Evolutionary conservation across 2,888 invertebrate species (phyloP), one percentile per base, ranked within the genome.

Genomic region (Selenia dentaria): DNA sequence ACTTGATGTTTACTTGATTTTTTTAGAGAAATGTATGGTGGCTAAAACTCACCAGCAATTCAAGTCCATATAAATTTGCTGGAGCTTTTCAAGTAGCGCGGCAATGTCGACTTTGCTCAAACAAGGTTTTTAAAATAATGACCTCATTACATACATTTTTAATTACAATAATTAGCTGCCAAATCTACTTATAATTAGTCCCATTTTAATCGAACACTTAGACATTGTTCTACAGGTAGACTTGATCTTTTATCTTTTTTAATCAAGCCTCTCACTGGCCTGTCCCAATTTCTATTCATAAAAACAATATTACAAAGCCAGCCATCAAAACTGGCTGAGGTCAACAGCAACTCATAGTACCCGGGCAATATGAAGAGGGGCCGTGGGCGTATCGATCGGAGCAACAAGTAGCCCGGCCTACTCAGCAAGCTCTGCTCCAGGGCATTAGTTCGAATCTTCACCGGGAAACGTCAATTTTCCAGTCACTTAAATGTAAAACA

Each of bases 391-490:
- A 80, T 80, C 76, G 78, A 79, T 74, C 59, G 59, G 36, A 66
- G 80, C 81, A 81, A 80, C 81, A 79, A 79, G 81, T 81, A 67
- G 62, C 60, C 51, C 52, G 56, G 54, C 48, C 55, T 46, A 47
- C 41, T 41, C 36, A 33, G 41, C 47, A 37, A 47, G 37, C 37
- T 39, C 12, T 18, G 36, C 26, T 47, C 39, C 46, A 41, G 37
- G 37, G 36, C 33, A 42, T 31, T 46, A 37, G 27, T 27, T 40
- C 31, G 18, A 28, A 33, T 33, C 47, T 48, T 33, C 33, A 42
- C 37, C 47, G 41, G 36, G 41, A 28, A 36, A 47, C 24, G 37
- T 28, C 12, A 13, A 14, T 35, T 29, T 11, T 20, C n/a, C n/a
- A n/a, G n/a, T n/a, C n/a, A n/a, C n/a, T n/a, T n/a, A n/a, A n/a